Percentiles rank a stretch among this genome's conserved stretches.
These are phyloP conservation scores for Drosophila funebris DNA, from an alignment of 1,140 invertebrate genomes.

Conservation along the genomic window DNA sequence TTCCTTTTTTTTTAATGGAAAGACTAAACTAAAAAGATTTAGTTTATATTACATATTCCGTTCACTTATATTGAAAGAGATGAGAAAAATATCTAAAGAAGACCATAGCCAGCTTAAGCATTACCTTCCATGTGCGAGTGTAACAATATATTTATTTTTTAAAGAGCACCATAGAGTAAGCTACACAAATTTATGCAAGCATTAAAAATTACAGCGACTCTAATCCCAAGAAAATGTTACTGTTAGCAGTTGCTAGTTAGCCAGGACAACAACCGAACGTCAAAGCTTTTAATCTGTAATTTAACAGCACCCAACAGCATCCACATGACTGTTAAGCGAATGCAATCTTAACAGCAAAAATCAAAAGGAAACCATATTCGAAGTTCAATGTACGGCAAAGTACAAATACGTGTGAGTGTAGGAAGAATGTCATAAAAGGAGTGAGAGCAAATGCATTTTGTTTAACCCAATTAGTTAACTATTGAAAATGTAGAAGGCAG, in stretches of 20 bases:
- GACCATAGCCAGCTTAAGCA: too few species aligned
- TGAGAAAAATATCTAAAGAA: too few species aligned
- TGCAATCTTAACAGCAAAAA: not conserved
- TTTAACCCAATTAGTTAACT: slow-evolving; percentile 33
- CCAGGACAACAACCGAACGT: slow-evolving; percentile 4
- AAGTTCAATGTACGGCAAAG: slow-evolving; percentile 1
- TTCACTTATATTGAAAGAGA: too few species aligned
- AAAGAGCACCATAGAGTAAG: too few species aligned
- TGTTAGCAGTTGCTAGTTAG: not conserved
- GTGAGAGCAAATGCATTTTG: slow-evolving; percentile 22
- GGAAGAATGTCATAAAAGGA: not conserved
- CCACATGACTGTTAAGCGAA: slow-evolving; percentile 23
- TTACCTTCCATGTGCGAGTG: too few species aligned
- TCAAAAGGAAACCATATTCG: not conserved
- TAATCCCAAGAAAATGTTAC: slow-evolving; percentile 21
- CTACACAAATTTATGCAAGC: not conserved
- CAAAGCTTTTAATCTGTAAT: slow-evolving; percentile 12
- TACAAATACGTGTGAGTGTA: not conserved
- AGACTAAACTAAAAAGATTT: too few species aligned
- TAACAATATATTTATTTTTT: too few species aligned
- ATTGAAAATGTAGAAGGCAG: slow-evolving; percentile 2
- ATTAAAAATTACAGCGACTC: not conserved
- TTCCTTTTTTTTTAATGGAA: too few species aligned
- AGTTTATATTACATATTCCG: too few species aligned
- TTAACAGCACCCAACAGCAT: slow-evolving; percentile 18